These are phyloP conservation scores for Eremophila alpestris DNA, from an alignment of 2,797 vertebrate species.

Conservation along the genomic window DNA sequence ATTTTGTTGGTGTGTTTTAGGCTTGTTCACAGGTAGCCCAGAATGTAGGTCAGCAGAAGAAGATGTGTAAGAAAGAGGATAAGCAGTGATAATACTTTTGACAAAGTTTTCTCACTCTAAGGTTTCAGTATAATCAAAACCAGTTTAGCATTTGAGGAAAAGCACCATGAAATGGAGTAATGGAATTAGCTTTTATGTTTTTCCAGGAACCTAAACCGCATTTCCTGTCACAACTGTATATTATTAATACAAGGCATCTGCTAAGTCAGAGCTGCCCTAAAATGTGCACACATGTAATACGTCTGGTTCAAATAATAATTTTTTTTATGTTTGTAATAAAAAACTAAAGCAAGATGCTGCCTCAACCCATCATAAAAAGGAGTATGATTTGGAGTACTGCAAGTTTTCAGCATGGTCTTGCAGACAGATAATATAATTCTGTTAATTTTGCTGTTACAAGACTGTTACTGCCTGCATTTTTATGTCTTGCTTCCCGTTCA, in stretches of 20 bases:
- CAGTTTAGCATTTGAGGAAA: slow-evolving; percentile 75
- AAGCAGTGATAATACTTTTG: slow-evolving; percentile 34
- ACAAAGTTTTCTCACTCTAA: slow-evolving; percentile 66
- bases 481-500: slow-evolving; percentile 55
- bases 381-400: slow-evolving; percentile 33
- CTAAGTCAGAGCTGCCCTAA: slow-evolving; percentile 70
- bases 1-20: slow-evolving; percentile 10
- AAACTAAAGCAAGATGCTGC: slow-evolving; percentile 76
- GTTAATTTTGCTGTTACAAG: slow-evolving; percentile 70
- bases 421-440: slow-evolving; percentile 70
- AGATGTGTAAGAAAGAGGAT: slow-evolving; percentile 2
- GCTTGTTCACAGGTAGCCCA: slow-evolving; percentile 59
- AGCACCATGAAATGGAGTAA: slow-evolving; percentile 78
- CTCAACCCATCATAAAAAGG: slow-evolving; percentile 60
- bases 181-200: slow-evolving; percentile 84
- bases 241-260: slow-evolving; percentile 87
- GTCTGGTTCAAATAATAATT: slow-evolving; percentile 77
- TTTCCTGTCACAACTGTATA: slow-evolving; percentile 84
- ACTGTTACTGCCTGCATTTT: slow-evolving; percentile 60
- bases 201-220: slow-evolving; percentile 82
- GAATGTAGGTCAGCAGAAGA: slow-evolving; percentile 41
- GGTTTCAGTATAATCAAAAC: slow-evolving; percentile 76
- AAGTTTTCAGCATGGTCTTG: slow-evolving; percentile 58
- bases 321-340: slow-evolving; percentile 69
- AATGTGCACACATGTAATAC: slow-evolving; percentile 69